Percentiles rank a stretch among this genome's conserved stretches.
Conservation (phyloP, 23 tunicate species). For the Oikopleura vanhoeffeni region DNA sequence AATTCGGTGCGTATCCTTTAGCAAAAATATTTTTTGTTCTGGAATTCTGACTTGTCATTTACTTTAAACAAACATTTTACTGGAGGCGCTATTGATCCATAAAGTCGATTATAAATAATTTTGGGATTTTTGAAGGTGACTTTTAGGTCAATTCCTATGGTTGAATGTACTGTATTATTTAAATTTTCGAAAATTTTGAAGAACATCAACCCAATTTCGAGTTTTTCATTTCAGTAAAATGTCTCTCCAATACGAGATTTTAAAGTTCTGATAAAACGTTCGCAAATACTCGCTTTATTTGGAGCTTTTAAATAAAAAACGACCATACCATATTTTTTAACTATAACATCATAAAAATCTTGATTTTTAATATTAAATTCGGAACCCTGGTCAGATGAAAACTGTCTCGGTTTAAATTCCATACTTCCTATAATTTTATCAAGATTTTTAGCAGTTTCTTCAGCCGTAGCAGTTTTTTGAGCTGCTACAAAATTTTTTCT, state of each 20-base stretch:
- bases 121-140: not conserved
- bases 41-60: not conserved
- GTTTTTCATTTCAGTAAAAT: not conserved
- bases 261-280: not conserved
- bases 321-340: not conserved
- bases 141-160: not conserved
- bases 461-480: too few species aligned
- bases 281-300: not conserved
- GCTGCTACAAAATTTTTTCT: too few species aligned
- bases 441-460: too few species aligned
- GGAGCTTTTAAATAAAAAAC: not conserved
- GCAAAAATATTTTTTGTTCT: not conserved
- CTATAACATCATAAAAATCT: not conserved
- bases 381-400: not conserved
- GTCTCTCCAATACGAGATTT: not conserved
- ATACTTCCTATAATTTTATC: too few species aligned
- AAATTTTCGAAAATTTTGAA: not conserved
- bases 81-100: not conserved
- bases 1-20: not conserved
- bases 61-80: not conserved
- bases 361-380: not conserved
- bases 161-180: not conserved
- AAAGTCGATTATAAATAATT: not conserved
- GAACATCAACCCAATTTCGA: not conserved
- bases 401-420: too few species aligned